phyloP scores from a whole-genome alignment of 1,140 invertebrate genomes.

The Brachionus plicatilis region DNA sequence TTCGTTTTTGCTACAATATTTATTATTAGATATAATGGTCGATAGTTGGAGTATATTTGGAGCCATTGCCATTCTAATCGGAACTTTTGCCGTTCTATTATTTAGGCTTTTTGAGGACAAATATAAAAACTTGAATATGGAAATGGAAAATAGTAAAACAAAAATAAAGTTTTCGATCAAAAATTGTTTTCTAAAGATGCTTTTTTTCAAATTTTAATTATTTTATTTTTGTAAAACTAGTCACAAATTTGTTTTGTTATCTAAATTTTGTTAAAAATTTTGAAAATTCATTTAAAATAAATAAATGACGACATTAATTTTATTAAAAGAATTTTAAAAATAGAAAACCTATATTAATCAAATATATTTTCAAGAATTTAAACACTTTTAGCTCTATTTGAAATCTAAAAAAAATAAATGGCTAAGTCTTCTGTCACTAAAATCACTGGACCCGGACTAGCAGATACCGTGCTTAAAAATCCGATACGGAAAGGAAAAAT shows the following conservation, averaged over 20 bases:
- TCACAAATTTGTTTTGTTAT: background rate
- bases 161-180: background rate
- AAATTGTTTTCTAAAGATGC: background rate
- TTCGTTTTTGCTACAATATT: slow-evolving; percentile 17
- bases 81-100: background rate
- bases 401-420: too few species aligned
- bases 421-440: too few species aligned
- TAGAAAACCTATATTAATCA: too few species aligned
- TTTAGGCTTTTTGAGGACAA: slow-evolving; percentile 19
- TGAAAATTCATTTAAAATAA: too few species aligned
- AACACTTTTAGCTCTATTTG: too few species aligned
- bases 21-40: background rate
- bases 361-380: too few species aligned
- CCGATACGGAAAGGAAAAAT: too few species aligned
- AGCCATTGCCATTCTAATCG: background rate
- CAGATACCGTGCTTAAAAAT: too few species aligned
- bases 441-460: too few species aligned
- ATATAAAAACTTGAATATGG: background rate
- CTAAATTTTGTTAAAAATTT: background rate
- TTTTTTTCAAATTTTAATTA: background rate
- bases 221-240: background rate
- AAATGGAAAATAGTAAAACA: background rate
- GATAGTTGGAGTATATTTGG: slow-evolving; percentile 26
- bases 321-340: too few species aligned
- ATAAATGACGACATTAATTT: too few species aligned